A percentile compares a stretch with the other conserved stretches of the same genome.
These are phyloP conservation scores for Diplolepis rosae DNA, from an alignment of 2,888 invertebrate genomes.

Conservation along the genomic window DNA sequence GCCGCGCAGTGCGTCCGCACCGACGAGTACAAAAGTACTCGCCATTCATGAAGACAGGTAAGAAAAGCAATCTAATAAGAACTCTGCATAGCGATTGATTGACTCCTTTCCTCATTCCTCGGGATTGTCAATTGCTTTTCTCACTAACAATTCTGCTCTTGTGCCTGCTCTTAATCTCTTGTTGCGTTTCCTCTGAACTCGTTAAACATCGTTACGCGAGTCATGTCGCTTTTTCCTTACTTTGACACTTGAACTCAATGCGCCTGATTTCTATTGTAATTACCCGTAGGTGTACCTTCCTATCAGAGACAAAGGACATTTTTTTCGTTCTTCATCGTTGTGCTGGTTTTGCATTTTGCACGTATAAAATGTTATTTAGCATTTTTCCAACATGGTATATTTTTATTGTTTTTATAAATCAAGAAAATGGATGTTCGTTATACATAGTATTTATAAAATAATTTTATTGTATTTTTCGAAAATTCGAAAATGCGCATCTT, in stretches of 20 bases:
- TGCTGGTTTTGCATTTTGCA: too few species aligned
- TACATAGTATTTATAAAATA: too few species aligned
- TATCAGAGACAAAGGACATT: too few species aligned
- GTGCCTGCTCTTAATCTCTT: not conserved
- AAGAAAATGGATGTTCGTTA: too few species aligned
- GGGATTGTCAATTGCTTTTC: not conserved
- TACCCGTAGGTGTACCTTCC: too few species aligned
- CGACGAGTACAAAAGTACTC: constrained; percentile 57
- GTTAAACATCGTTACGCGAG: not conserved
- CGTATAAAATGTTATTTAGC: too few species aligned
- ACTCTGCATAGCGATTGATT: constrained; percentile 11
- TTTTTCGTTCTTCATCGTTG: too few species aligned
- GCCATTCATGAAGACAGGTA: constrained; percentile 71
- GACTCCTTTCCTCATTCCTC: not conserved
- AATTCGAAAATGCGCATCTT: too few species aligned
- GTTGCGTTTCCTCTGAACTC: not conserved
- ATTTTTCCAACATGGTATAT: too few species aligned
- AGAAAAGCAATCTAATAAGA: constrained; percentile 50
- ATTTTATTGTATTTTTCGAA: too few species aligned
- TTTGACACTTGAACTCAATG: not conserved
- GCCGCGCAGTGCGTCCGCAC: constrained; percentile 56
- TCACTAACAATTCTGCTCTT: not conserved
- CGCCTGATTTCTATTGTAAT: not conserved
- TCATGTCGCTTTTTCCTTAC: not conserved
- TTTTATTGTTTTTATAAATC: too few species aligned